Percentiles rank a stretch among this genome's conserved stretches.
These are phyloP conservation scores for Neoarius graeffei DNA, from an alignment of 2,113 vertebrate genomes.

Conservation along the genomic window DNA sequence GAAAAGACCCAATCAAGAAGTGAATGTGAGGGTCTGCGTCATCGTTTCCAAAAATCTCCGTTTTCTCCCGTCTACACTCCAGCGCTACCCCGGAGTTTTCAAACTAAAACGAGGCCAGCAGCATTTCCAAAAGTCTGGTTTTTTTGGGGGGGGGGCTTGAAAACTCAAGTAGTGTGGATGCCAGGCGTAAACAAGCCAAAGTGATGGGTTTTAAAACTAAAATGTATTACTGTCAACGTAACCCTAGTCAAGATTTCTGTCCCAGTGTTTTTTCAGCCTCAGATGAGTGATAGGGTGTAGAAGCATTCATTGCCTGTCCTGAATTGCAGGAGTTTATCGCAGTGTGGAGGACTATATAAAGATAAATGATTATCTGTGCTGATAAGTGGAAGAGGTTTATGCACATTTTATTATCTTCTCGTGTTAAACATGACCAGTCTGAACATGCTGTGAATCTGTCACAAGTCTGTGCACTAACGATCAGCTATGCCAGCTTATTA, in stretches of 20 bases:
- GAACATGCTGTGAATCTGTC: not conserved
- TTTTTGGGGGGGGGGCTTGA: too few relatives aligned
- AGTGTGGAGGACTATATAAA: not conserved
- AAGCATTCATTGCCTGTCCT: not conserved
- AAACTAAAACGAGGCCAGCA: too few relatives aligned
- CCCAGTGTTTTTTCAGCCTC: not conserved
- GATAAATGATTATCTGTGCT: not conserved
- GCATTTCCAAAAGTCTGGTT: too few relatives aligned
- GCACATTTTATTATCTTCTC: not conserved
- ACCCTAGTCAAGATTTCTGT: not conserved
- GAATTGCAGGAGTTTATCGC: not conserved
- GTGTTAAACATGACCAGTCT: not conserved
- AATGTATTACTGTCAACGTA: too few relatives aligned
- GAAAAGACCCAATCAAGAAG: too few relatives aligned
- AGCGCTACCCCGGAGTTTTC: too few relatives aligned
- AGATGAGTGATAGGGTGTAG: not conserved
- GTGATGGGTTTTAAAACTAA: too few relatives aligned
- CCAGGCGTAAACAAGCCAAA: too few relatives aligned
- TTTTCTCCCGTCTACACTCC: too few relatives aligned
- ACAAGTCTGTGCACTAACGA: not conserved
- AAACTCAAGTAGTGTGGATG: too few relatives aligned
- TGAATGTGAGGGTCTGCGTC: too few relatives aligned
- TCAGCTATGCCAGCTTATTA: not conserved
- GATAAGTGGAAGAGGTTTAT: not conserved
- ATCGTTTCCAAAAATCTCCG: too few relatives aligned